Percentiles rank a stretch among this genome's conserved stretches.
phyloP scores from a whole-genome alignment of 2,888 invertebrate species.

The Ommatoiulus sabulosus region DNA sequence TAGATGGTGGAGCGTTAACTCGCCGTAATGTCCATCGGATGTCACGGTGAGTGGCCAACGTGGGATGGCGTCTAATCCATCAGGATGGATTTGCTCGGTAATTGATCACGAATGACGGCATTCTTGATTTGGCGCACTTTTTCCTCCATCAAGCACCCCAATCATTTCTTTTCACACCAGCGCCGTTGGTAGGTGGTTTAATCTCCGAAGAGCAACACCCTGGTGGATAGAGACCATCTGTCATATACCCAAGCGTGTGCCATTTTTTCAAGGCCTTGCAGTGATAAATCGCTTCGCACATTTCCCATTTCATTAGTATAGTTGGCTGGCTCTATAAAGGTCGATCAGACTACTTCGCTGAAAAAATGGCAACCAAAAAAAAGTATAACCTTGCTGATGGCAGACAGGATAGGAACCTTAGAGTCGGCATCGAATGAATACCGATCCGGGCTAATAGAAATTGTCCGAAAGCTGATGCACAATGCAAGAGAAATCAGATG shows the following conservation, averaged over 20 bases:
- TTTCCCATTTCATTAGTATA: slow-evolving; percentile 39
- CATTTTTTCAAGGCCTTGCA: slow-evolving; percentile 27
- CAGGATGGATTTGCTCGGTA: slow-evolving; percentile 12
- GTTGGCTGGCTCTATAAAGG: slow-evolving; percentile 21
- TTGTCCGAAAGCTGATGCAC: neutral
- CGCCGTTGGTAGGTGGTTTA: slow-evolving; percentile 7
- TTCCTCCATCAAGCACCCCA: slow-evolving; percentile 39
- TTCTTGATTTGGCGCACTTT: slow-evolving; percentile 37
- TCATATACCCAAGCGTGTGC: slow-evolving; percentile 5
- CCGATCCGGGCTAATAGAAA: neutral
- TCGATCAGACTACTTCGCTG: neutral
- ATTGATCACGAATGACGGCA: slow-evolving; percentile 43
- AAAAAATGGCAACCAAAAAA: neutral
- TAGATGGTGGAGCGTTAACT: slow-evolving; percentile 2
- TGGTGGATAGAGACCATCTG: slow-evolving; percentile 40
- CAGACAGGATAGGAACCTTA: slow-evolving; percentile 4
- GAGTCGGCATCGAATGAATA: slow-evolving; percentile 1
- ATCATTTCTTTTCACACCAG: slow-evolving; percentile 39
- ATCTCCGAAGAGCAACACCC: slow-evolving; percentile 38
- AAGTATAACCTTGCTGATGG: neutral
- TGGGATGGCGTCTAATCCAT: slow-evolving; percentile 36
- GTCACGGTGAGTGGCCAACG: slow-evolving; percentile 31
- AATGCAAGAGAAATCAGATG: neutral
- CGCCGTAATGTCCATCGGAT: slow-evolving; percentile 34
- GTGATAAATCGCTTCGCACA: slow-evolving; percentile 23